These are phyloP conservation scores for Balaeniceps rex DNA, from an alignment of 2,113 vertebrate genomes.

Conservation along the genomic window DNA sequence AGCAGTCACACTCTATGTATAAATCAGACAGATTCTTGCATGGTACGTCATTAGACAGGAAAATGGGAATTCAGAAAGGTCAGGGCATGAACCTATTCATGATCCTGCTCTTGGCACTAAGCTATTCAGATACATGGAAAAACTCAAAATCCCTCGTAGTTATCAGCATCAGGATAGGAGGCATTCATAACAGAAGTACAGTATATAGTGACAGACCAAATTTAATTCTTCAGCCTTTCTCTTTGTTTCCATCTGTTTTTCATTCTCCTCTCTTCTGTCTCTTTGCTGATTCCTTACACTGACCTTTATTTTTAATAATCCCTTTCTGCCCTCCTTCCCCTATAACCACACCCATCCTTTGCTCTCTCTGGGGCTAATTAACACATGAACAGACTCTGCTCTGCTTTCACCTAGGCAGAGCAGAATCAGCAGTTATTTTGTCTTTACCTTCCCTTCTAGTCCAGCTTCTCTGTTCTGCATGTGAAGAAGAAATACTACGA, in stretches of 20 bases:
- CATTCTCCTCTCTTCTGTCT: neutral
- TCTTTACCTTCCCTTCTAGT: neutral
- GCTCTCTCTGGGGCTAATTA: neutral
- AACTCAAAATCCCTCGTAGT: neutral
- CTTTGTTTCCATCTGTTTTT: neutral
- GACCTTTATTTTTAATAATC: neutral
- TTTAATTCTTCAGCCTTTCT: neutral
- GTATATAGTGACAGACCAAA: neutral
- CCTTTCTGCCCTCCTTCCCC: neutral
- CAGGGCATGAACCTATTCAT: neutral
- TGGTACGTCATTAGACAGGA: neutral
- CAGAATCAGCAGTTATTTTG: neutral
- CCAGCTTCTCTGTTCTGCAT: neutral
- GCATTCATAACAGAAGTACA: neutral
- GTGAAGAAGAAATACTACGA: neutral
- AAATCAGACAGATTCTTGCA: neutral
- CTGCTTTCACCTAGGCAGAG: neutral
- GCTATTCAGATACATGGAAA: neutral
- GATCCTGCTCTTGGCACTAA: neutral
- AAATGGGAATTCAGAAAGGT: conserved; percentile 26
- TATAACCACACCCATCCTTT: neutral
- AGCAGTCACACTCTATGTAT: neutral
- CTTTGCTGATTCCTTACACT: neutral
- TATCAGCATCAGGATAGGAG: neutral
- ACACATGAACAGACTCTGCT: neutral